Conservation (phyloP, 2,113 vertebrate species). For the Leptobrachium ailaonicum region DNA sequence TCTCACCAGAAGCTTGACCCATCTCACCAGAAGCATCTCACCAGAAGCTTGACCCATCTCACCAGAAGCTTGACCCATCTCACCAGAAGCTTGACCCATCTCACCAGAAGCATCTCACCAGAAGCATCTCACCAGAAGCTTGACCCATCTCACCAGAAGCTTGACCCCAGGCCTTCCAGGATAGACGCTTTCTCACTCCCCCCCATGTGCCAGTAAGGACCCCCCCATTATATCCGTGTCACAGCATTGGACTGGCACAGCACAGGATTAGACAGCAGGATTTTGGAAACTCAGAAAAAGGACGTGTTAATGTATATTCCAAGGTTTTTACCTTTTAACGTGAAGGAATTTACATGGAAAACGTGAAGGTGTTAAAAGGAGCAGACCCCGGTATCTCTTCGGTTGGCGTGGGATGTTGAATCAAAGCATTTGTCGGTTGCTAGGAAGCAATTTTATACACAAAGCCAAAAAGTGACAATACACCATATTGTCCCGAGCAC, state of each 20-base stretch:
- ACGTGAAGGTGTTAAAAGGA: background rate
- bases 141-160: too few relatives aligned
- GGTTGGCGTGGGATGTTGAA: background rate
- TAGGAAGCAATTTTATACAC: background rate
- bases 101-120: too few relatives aligned
- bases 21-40: too few relatives aligned
- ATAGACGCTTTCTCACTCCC: too few relatives aligned
- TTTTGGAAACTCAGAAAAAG: background rate
- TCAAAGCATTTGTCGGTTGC: background rate
- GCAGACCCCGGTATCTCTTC: background rate
- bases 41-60: too few relatives aligned
- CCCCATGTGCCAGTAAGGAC: too few relatives aligned
- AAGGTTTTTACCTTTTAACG: background rate
- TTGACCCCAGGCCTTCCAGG: too few relatives aligned
- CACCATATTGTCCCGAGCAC: background rate
- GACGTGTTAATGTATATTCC: background rate
- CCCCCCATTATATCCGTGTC: too few relatives aligned
- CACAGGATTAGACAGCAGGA: background rate
- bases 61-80: too few relatives aligned
- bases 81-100: too few relatives aligned
- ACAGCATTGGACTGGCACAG: background rate
- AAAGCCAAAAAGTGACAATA: constrained; percentile 12
- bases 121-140: too few relatives aligned
- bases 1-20: too few relatives aligned
- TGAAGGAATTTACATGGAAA: background rate